A percentile compares a stretch with the other conserved stretches of the same genome.
Evolutionary conservation across 1,140 invertebrate genomes (phyloP).

Genomic region (Argopecten irradians): DNA sequence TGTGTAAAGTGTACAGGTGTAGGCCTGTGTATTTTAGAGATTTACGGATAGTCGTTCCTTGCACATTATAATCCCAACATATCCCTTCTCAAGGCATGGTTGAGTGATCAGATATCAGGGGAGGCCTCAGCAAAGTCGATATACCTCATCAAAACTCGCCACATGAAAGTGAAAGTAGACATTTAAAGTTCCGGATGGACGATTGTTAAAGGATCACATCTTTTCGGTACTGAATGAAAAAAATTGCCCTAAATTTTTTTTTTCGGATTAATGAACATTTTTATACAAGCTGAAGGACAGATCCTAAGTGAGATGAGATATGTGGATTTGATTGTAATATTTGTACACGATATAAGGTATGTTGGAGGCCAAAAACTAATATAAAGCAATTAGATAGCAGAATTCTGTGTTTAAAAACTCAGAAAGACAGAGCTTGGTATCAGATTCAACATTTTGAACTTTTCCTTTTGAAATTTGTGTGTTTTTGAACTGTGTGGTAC

Average conservation of each 20-base stretch:
- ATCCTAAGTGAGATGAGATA: neutral
- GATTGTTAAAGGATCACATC: neutral
- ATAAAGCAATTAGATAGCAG: too few species aligned
- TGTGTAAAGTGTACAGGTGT: neutral
- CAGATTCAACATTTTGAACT: too few species aligned
- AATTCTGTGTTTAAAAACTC: too few species aligned
- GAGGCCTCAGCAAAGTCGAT: neutral
- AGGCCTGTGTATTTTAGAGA: neutral
- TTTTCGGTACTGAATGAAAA: neutral
- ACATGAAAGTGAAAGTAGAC: conserved; percentile 10
- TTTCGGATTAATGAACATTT: neutral
- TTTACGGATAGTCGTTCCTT: neutral
- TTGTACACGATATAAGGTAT: neutral
- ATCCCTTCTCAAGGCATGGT: neutral
- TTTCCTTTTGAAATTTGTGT: too few species aligned
- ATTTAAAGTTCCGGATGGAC: neutral
- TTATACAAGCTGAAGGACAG: conserved; percentile 6
- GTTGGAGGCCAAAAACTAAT: neutral
- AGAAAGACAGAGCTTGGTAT: too few species aligned
- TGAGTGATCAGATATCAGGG: neutral
- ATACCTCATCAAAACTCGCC: neutral
- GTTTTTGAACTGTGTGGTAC: too few species aligned
- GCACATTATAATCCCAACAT: neutral
- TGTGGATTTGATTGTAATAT: neutral
- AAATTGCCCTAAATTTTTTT: neutral